Evolutionary conservation across 2,797 vertebrate species (phyloP).

Genomic region (Simalia tracyae): DNA sequence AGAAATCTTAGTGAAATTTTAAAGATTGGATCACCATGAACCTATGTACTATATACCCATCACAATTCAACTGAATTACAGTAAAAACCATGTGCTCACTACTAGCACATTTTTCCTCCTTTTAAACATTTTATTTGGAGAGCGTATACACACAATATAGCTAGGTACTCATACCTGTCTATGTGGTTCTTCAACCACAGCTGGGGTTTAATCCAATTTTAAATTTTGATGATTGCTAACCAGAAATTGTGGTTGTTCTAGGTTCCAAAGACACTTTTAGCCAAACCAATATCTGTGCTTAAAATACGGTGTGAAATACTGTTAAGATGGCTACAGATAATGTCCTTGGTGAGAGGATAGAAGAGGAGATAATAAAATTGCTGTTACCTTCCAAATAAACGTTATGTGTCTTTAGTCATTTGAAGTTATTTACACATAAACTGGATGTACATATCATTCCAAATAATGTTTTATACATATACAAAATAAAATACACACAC

Average conservation of each 20-base stretch:
- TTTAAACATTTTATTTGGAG: neutral
- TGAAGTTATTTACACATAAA: neutral
- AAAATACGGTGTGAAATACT: neutral
- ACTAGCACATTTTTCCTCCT: neutral
- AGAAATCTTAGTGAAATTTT: neutral
- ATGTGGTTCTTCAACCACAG: neutral
- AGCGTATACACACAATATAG: neutral
- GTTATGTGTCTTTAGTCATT: neutral
- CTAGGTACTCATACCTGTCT: neutral
- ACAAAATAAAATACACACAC: neutral
- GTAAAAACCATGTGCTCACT: neutral
- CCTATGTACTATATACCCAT: neutral
- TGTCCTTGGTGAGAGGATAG: neutral
- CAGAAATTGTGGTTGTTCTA: neutral
- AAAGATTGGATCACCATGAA: neutral
- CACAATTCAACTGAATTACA: neutral
- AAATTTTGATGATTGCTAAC: neutral
- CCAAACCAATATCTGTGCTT: neutral
- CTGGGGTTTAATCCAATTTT: neutral
- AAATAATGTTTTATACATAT: neutral
- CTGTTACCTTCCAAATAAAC: neutral
- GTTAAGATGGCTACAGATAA: neutral
- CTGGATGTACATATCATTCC: neutral
- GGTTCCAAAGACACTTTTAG: neutral
- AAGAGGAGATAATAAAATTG: neutral